A percentile compares a stretch with the other conserved stretches of the same genome.
Evolutionary conservation across 2,113 vertebrate species (phyloP).

Genomic region (Petromus typicus): DNA sequence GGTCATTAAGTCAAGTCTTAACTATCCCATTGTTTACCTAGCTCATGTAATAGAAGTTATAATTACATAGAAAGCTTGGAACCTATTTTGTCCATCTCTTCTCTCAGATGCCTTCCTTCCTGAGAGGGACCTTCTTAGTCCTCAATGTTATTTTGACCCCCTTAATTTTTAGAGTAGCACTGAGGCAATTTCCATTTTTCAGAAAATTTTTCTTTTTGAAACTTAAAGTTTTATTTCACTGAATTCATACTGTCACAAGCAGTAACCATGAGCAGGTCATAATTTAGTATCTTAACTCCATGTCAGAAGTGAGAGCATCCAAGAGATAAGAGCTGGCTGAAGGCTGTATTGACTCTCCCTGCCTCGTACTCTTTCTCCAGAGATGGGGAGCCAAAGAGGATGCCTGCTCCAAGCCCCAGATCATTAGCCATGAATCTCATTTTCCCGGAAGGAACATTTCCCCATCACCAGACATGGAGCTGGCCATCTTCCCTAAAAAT

Average conservation of each 20-base stretch:
- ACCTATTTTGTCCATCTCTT: neutral
- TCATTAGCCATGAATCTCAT: conserved; percentile 17
- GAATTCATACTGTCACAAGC: neutral
- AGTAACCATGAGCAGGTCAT: neutral
- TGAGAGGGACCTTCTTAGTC: neutral
- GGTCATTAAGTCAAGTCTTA: neutral
- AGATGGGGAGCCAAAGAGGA: neutral
- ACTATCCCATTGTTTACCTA: neutral
- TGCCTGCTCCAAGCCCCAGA: neutral
- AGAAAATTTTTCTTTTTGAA: neutral
- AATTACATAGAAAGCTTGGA: neutral
- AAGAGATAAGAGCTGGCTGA: neutral
- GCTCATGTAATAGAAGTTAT: neutral
- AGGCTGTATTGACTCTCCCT: neutral
- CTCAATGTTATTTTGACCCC: neutral
- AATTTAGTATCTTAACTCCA: neutral
- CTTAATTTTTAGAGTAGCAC: neutral
- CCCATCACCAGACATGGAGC: neutral
- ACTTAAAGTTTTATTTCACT: neutral
- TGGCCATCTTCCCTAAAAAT: conserved; percentile 8
- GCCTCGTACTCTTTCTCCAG: neutral
- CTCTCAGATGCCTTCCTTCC: neutral
- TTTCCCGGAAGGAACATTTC: neutral
- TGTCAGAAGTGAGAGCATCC: neutral
- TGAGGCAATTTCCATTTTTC: neutral